Evolutionary conservation across 2,888 invertebrate species (phyloP), one percentile per base, ranked within the genome.

Genomic region (Timema cristinae): DNA sequence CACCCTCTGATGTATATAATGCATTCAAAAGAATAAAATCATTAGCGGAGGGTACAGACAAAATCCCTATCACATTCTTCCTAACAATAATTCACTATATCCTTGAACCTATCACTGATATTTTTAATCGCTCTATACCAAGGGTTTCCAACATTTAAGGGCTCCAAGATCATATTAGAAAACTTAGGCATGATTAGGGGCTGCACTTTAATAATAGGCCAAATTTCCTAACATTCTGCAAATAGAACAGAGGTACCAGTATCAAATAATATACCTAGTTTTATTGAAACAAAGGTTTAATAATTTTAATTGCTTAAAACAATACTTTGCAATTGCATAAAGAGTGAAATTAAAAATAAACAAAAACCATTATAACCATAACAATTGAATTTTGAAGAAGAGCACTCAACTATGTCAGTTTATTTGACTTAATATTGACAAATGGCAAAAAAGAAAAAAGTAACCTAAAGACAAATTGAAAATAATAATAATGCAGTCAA

Each of bases 391-490:
- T 52, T 52, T 9, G 52, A 52, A 52, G 52, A 52, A 11, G 11
- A 52, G 9, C 52, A 52, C 52, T 52, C 9, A 52, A 9, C 9
- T 52, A 9, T 10, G 9, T 11, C 10, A 11, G 9, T 52, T 10
- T 52, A 10, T 52, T 52, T 9, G 52, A 52, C 9, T 52, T 10
- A 52, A 52, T 52, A 52, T 52, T 52, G 9, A 52, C 9, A 52
- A 52, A 52, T 10, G 9, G 52, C 10, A 9, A 11, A 52, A 10
- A 52, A 52, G 52, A 52, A 52, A 52, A 52, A 52, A 52, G 11
- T 52, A 52, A 52, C 9, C 52, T 10, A 52, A 52, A 52, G 52
- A 52, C 52, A 52, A 52, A 79, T 72, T 32, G 6, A 76, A 59
- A 76, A n/a, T n/a, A n/a, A n/a, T n/a, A n/a, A n/a, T n/a, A n/a